Evolutionary conservation across 2,888 invertebrate species (phyloP), one percentile per base, ranked within the genome.

Genomic region (Capitulum mitella): DNA sequence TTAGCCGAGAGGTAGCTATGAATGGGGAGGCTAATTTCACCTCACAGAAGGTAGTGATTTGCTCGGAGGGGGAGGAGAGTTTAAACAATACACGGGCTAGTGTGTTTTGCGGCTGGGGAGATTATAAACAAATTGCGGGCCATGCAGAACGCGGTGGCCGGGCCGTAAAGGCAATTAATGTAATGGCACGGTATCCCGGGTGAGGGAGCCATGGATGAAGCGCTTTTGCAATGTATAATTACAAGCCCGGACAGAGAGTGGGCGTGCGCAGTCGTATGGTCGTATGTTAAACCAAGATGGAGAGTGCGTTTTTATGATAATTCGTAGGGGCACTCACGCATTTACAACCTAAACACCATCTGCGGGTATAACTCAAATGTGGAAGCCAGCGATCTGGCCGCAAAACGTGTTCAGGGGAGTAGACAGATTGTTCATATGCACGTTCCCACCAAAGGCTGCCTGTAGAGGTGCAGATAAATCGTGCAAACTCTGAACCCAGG

Each of bases 251-350:
- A 70, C 70, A 40, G 26, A 70, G 16, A 2, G 70, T 37, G 37
- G 40, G 40, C 70, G 70, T 26, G 26, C 40, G 40, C 22, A 12
- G 2, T 26, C 37, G 70, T 40, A 26, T 12, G 40, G 37, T 26
- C 70, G 70, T 40, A 70, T 70, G 70, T 70, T n/a, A 70, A 26
- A 70, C 70, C 70, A 70, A 40, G 70, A 70, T 70, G 70, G 34
- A 70, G 26, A 40, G 70, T 26, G 70, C 40, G 40, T 70, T 40
- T 70, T 70, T 70, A 70, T 70, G 70, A 22, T 70, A 70, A 70
- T 70, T 10, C 37, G 37, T 5, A 1, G 26, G 37, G 40, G 26
- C 40, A 70, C 37, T 12, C 29, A 29, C 26, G 37, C 70, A 70
- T 70, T 70, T 40, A 16, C 70, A 29, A 37, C 70, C 19, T 40